These are phyloP conservation scores for Tetraodon nigroviridis DNA, from an alignment of 2,113 vertebrate genomes.

Conservation along the genomic window DNA sequence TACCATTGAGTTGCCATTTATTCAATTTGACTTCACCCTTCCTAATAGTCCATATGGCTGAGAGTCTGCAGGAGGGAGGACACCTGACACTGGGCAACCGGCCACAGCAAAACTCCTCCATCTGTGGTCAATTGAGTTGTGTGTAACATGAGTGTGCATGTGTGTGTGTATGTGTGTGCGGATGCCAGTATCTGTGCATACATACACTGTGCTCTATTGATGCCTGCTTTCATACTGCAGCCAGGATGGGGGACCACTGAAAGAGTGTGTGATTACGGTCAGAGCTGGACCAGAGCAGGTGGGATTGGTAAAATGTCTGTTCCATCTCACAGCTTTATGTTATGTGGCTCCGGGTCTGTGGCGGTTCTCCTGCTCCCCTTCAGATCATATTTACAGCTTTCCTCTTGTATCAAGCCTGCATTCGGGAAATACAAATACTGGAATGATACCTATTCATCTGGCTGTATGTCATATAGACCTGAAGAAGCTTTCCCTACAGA, in stretches of 20 bases:
- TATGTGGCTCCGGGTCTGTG: neutral
- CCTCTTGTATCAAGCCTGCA: too few relatives aligned
- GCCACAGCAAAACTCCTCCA: slow-evolving; percentile 74
- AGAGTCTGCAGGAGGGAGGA: slow-evolving; percentile 59
- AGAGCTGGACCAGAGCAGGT: slow-evolving; percentile 28
- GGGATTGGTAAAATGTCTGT: slow-evolving; percentile 34
- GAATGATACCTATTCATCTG: too few relatives aligned
- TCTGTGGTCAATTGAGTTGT: slow-evolving; percentile 60
- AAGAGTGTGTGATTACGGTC: slow-evolving; percentile 25
- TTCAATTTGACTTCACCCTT: slow-evolving; percentile 69
- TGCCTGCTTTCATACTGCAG: slow-evolving; percentile 39
- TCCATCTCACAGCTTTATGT: slow-evolving; percentile 3
- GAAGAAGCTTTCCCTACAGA: too few relatives aligned
- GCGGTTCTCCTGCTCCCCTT: too few relatives aligned
- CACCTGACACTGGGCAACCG: slow-evolving; percentile 57
- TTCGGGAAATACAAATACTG: too few relatives aligned
- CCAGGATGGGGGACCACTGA: slow-evolving; percentile 32
- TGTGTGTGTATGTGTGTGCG: slow-evolving; percentile 5
- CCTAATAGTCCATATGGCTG: slow-evolving; percentile 70
- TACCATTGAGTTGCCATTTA: slow-evolving; percentile 73
- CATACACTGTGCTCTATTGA: slow-evolving; percentile 41
- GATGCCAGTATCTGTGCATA: slow-evolving; percentile 37
- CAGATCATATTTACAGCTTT: too few relatives aligned
- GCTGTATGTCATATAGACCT: too few relatives aligned
- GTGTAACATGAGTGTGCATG: neutral